Evolutionary conservation across 2,797 vertebrate genomes (phyloP).

Genomic region (Onychomys leucogaster): DNA sequence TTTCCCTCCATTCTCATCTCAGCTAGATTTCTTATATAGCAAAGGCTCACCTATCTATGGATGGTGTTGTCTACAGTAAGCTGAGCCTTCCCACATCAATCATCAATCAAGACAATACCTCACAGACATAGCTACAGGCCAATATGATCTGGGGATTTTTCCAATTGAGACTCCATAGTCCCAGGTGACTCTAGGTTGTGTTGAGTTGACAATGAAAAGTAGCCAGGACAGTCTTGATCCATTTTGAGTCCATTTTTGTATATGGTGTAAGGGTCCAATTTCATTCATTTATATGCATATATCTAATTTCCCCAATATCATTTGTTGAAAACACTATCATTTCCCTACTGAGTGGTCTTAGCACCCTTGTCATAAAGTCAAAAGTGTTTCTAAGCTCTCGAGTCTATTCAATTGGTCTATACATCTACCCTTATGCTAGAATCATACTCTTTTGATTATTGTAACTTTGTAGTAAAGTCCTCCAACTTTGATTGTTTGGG

Average conservation of each 20-base stretch:
- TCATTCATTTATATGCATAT: not conserved
- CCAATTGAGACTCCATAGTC: not conserved
- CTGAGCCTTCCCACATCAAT: not conserved
- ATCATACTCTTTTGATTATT: not conserved
- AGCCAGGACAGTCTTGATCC: not conserved
- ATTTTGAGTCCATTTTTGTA: slow-evolving; percentile 12
- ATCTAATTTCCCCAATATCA: not conserved
- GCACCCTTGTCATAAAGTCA: not conserved
- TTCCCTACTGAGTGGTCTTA: not conserved
- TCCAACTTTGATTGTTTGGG: not conserved
- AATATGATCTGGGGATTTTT: not conserved
- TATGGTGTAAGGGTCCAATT: not conserved
- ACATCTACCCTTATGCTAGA: not conserved
- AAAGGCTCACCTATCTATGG: not conserved
- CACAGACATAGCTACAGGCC: not conserved
- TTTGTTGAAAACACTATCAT: not conserved
- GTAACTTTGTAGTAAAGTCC: not conserved
- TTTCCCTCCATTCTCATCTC: not conserved
- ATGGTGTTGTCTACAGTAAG: not conserved
- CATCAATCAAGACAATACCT: not conserved
- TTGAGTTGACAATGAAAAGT: not conserved
- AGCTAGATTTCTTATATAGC: not conserved
- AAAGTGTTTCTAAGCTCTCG: not conserved
- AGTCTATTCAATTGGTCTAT: not conserved
- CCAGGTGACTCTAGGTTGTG: not conserved